Percentiles rank a stretch among this genome's conserved stretches.
Conservation (phyloP, 2,888 invertebrate genomes). For the Lepeophtheirus nordmannii region DNA sequence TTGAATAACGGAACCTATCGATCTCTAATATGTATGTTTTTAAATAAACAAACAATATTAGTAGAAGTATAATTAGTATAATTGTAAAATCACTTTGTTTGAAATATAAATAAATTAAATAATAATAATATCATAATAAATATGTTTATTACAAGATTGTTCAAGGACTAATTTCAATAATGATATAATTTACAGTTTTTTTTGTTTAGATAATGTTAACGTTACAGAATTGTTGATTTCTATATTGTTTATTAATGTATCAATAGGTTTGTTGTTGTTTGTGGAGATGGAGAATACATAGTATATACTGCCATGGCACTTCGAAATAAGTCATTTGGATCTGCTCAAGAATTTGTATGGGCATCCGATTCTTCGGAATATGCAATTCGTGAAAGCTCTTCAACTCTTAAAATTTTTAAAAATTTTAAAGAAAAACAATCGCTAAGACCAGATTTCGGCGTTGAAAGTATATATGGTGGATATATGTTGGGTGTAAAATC, state of each 20-base stretch:
- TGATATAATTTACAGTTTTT: background rate
- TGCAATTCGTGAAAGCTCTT: constrained; percentile 63
- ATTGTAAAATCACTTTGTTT: no score
- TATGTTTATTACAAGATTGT: no score
- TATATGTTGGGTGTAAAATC: constrained; percentile 77
- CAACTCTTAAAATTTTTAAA: constrained; percentile 81
- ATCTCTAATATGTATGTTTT: no score
- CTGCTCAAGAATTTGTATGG: constrained; percentile 98
- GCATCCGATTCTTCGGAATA: constrained; percentile 83
- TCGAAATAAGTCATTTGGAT: constrained; percentile 94
- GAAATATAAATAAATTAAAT: no score
- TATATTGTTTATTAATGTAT: constrained; percentile 8
- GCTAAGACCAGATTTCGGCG: constrained; percentile 90
- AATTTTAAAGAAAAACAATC: constrained; percentile 94
- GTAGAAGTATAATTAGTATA: no score
- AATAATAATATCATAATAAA: no score
- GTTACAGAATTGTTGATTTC: background rate
- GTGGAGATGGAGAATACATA: constrained; percentile 98
- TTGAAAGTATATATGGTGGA: constrained; percentile 87
- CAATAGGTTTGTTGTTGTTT: constrained; percentile 66
- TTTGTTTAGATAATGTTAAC: no score
- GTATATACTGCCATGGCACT: constrained; percentile 99
- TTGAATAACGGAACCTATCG: no score
- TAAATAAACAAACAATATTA: no score
- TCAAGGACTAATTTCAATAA: background rate